Evolutionary conservation across 2,113 vertebrate species (phyloP).

Genomic region (Oreotrochilus melanogaster): DNA sequence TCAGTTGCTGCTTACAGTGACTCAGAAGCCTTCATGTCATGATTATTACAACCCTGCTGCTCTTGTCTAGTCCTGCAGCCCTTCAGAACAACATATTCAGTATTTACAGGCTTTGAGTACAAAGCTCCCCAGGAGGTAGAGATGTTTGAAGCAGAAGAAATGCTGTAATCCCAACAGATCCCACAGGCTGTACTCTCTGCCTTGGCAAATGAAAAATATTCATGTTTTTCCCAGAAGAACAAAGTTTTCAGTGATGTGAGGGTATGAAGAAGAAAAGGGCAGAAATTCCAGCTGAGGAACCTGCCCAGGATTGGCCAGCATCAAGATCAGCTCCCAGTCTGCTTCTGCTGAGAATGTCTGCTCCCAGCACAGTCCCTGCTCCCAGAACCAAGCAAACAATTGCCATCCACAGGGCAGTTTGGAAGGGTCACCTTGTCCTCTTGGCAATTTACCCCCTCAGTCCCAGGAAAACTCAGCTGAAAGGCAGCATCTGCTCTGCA

Average conservation of each 20-base stretch:
- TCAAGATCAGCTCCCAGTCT: rapidly evolving
- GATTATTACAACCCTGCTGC: neutral
- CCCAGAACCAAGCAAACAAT: neutral
- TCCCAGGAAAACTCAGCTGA: neutral
- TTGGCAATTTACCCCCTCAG: neutral
- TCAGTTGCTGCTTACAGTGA: neutral
- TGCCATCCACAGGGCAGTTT: neutral
- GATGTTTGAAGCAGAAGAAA: neutral
- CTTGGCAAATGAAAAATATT: neutral
- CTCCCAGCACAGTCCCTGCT: neutral
- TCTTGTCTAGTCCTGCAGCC: neutral
- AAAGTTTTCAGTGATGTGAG: neutral
- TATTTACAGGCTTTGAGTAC: neutral
- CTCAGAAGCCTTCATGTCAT: neutral
- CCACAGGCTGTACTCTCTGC: neutral
- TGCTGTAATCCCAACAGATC: neutral
- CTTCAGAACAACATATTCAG: neutral
- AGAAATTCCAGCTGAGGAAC: neutral
- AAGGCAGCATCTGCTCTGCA: neutral
- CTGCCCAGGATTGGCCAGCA: neutral
- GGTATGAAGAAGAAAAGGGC: neutral
- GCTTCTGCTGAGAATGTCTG: neutral
- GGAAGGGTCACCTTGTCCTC: neutral
- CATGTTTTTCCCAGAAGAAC: neutral
- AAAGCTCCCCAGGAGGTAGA: neutral